phyloP scores from a whole-genome alignment of 1,140 invertebrate species.

The Drosophila eugracilis region DNA sequence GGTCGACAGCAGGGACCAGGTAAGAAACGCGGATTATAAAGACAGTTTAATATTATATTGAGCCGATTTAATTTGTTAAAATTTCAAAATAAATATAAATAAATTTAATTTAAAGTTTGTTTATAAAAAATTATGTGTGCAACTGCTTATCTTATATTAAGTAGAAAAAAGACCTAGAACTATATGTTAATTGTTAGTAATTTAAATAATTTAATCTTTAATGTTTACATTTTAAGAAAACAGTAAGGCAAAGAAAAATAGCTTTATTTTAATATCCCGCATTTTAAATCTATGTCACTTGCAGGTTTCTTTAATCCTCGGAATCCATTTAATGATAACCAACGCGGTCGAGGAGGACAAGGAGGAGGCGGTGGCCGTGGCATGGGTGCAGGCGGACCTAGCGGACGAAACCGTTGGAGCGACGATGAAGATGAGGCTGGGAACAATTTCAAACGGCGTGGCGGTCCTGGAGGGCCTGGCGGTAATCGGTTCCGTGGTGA shows the following conservation, averaged over 20 bases:
- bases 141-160: too few species aligned
- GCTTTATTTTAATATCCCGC: not conserved
- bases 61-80: not conserved
- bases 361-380: slow-evolving; percentile 79
- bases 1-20: slow-evolving; percentile 74
- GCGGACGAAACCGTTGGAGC: slow-evolving; percentile 61
- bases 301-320: slow-evolving; percentile 84
- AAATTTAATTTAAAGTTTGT: too few species aligned
- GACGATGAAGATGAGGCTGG: slow-evolving; percentile 74
- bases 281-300: not conserved
- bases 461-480: slow-evolving; percentile 56
- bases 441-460: slow-evolving; percentile 73
- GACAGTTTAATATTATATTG: too few species aligned
- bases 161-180: too few species aligned
- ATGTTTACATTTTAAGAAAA: too few species aligned
- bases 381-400: slow-evolving; percentile 67
- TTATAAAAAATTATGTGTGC: too few species aligned
- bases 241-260: too few species aligned
- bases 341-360: slow-evolving; percentile 81
- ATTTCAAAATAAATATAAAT: too few species aligned
- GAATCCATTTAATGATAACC: slow-evolving; percentile 83
- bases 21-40: slow-evolving; percentile 14
- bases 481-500: slow-evolving; percentile 74
- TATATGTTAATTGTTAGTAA: too few species aligned
- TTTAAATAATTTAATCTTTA: too few species aligned